These are phyloP conservation scores for Tortrix viridana DNA, from an alignment of 2,888 invertebrate species.

Conservation along the genomic window DNA sequence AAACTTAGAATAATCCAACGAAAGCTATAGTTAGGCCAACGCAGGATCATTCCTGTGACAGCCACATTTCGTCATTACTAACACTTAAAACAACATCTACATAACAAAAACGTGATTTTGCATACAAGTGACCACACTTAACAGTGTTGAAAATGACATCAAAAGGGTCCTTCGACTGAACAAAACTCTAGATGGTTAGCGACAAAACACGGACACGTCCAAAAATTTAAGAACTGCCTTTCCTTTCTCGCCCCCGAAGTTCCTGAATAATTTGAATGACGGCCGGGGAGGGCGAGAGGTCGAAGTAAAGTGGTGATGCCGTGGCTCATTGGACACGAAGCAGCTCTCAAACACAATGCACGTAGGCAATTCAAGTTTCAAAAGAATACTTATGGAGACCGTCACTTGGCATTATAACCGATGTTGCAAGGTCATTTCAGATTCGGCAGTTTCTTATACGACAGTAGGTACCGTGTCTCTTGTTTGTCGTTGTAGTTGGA, in stretches of 20 bases:
- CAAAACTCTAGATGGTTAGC: conserved; percentile 57
- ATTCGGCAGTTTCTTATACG: background rate
- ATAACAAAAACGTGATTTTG: background rate
- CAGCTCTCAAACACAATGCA: conserved; percentile 61
- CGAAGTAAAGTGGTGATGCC: conserved; percentile 45
- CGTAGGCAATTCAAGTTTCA: conserved; percentile 52
- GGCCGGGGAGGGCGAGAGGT: conserved; percentile 10
- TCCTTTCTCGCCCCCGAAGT: background rate
- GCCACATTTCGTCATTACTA: too few relatives aligned
- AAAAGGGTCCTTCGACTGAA: conserved; percentile 65
- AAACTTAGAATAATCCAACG: too few relatives aligned
- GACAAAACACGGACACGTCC: conserved; percentile 51
- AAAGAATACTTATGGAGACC: conserved; percentile 42
- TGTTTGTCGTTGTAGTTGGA: background rate
- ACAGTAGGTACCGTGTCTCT: background rate
- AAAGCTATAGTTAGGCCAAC: too few relatives aligned
- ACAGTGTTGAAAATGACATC: conserved; percentile 48
- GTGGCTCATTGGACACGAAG: conserved; percentile 62
- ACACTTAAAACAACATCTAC: background rate
- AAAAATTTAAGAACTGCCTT: conserved; percentile 45
- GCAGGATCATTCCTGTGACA: too few relatives aligned
- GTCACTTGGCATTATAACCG: conserved; percentile 41
- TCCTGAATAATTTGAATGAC: conserved; percentile 4
- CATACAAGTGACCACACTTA: conserved; percentile 29
- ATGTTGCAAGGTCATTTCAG: conserved; percentile 21